A percentile compares a stretch with the other conserved stretches of the same genome.
phyloP scores from a whole-genome alignment of 2,888 invertebrate genomes.

The Drosophila histrio region DNA sequence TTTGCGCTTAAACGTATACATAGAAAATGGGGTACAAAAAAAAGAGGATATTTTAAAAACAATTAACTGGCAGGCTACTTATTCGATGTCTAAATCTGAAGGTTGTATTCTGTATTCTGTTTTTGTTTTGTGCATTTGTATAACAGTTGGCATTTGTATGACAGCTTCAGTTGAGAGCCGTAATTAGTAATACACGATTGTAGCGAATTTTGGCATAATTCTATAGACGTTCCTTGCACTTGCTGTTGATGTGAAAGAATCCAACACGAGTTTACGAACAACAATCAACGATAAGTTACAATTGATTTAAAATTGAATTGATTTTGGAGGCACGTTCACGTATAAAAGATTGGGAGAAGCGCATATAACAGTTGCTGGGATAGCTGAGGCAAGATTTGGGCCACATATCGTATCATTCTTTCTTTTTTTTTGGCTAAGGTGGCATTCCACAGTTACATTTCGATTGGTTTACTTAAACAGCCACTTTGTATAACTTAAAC shows the following conservation, averaged over 20 bases:
- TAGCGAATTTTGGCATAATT: not conserved
- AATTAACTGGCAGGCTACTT: constrained; percentile 33
- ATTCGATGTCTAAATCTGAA: constrained; percentile 34
- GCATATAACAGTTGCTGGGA: constrained; percentile 47
- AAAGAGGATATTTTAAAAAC: constrained; percentile 4
- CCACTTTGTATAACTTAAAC: constrained; percentile 35
- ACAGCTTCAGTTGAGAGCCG: constrained; percentile 12
- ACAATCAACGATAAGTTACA: not conserved
- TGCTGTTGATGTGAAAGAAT: not conserved
- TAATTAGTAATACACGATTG: not conserved
- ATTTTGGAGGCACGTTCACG: not conserved
- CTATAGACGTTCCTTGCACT: not conserved
- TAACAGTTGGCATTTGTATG: constrained; percentile 42
- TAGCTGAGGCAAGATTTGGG: constrained; percentile 40
- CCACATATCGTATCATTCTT: constrained; percentile 6
- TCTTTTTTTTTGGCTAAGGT: constrained; percentile 33
- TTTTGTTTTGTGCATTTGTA: constrained; percentile 20
- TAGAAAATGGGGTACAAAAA: not conserved
- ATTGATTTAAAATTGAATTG: not conserved
- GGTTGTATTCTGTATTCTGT: too few species aligned
- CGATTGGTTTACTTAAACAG: constrained; percentile 36
- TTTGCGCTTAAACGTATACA: not conserved
- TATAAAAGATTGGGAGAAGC: not conserved
- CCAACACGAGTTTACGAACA: not conserved
- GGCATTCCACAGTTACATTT: constrained; percentile 31